These are phyloP conservation scores for Chiroxiphia lanceolata DNA, from an alignment of 2,797 vertebrate genomes.

Conservation along the genomic window DNA sequence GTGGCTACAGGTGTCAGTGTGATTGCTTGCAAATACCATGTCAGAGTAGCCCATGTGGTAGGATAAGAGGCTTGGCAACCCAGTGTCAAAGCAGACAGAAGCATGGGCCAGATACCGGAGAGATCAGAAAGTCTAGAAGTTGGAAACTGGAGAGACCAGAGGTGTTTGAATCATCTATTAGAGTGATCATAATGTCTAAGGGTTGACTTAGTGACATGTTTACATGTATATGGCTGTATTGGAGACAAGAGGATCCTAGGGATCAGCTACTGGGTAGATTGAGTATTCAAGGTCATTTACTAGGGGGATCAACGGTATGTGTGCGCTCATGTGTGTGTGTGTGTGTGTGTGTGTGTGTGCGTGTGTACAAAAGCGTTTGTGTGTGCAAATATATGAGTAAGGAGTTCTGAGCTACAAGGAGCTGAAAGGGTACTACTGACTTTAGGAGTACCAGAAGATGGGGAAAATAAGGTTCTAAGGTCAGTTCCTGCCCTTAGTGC, in stretches of 20 bases:
- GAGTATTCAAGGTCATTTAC: background rate
- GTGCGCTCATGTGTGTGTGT: rapidly evolving
- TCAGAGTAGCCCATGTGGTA: background rate
- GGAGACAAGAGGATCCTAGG: background rate
- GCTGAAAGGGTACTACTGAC: background rate
- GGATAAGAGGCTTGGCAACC: background rate
- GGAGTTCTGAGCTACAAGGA: background rate
- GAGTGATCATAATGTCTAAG: background rate
- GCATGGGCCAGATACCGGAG: background rate
- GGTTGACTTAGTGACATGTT: background rate
- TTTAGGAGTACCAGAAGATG: background rate
- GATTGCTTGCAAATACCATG: background rate
- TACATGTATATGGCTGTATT: rapidly evolving
- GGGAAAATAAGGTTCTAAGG: background rate
- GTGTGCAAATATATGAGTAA: background rate
- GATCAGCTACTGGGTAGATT: background rate
- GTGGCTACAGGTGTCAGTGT: background rate
- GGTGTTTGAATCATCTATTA: background rate
- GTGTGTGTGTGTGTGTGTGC: rapidly evolving
- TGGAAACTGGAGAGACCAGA: background rate
- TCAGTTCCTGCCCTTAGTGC: background rate
- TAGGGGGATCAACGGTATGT: background rate
- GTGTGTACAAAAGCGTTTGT: background rate
- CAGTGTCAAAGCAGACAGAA: background rate
- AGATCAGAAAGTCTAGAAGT: background rate